A percentile compares a stretch with the other conserved stretches of the same genome.
phyloP scores from a whole-genome alignment of 1,140 invertebrate genomes.

The Chelonus insularis region DNA sequence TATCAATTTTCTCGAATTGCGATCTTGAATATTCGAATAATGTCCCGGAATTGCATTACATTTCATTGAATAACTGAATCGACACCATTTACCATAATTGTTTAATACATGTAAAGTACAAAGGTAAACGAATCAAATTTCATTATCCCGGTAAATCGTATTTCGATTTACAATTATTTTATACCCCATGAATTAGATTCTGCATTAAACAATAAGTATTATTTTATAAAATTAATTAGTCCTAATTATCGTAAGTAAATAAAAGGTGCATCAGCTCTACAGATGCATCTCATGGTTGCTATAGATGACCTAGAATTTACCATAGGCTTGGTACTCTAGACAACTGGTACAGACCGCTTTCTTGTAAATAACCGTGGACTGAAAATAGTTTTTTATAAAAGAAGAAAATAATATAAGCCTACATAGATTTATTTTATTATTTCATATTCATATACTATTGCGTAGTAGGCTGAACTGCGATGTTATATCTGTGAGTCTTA shows the following conservation, averaged over 20 bases:
- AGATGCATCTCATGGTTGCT: constrained; percentile 11
- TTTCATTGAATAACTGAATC: neutral
- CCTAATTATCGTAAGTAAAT: no score
- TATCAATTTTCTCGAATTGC: no score
- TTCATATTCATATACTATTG: constrained; percentile 11
- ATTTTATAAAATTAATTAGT: no score
- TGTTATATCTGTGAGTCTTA: neutral
- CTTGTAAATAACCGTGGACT: no score
- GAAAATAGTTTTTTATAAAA: neutral
- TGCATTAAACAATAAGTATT: no score
- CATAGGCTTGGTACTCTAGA: neutral
- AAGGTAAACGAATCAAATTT: neutral
- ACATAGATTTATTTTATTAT: neutral
- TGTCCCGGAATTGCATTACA: neutral
- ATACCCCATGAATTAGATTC: neutral
- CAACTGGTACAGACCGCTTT: neutral
- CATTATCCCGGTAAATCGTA: neutral
- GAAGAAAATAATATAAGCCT: neutral
- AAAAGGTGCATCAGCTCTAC: no score
- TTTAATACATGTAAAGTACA: neutral
- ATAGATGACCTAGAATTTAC: neutral
- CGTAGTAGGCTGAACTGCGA: neutral
- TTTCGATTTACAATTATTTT: neutral
- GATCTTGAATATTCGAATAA: neutral
- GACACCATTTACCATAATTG: neutral